phyloP scores from a whole-genome alignment of 2,113 vertebrate genomes.

The Hippopotamus amphibius region DNA sequence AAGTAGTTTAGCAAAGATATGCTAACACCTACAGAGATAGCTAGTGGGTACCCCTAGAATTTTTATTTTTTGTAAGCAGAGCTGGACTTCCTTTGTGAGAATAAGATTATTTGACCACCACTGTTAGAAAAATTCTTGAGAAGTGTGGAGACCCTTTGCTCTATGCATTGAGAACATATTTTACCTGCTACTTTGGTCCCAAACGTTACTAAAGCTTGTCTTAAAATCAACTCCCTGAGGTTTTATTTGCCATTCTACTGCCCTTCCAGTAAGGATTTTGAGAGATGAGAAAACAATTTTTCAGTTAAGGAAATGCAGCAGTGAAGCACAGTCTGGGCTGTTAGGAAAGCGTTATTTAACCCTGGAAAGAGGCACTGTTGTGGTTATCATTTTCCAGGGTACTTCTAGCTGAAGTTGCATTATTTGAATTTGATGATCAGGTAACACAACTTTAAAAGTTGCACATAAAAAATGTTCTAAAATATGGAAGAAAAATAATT shows the following conservation, averaged over 20 bases:
- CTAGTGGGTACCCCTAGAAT: neutral
- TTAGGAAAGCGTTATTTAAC: neutral
- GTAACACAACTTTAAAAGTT: neutral
- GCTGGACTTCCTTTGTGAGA: neutral
- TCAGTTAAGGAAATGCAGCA: neutral
- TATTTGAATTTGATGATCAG: slow-evolving; percentile 8
- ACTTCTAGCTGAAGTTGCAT: neutral
- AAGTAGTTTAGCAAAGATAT: slow-evolving; percentile 29
- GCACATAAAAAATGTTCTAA: neutral
- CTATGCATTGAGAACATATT: neutral
- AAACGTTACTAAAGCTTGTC: neutral
- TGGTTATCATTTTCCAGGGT: neutral
- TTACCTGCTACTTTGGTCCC: neutral
- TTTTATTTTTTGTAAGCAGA: neutral
- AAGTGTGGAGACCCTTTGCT: neutral
- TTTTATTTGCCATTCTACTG: neutral
- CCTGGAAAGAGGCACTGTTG: neutral
- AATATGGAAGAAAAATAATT: neutral
- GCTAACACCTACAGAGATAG: neutral
- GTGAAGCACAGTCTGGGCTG: neutral
- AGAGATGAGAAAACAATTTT: neutral
- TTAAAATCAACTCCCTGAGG: neutral
- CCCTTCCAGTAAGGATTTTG: neutral
- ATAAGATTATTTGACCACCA: neutral
- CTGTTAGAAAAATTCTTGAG: neutral